A percentile compares a stretch with the other conserved stretches of the same genome.
phyloP scores from a whole-genome alignment of 2,113 vertebrate genomes.

The Anguilla rostrata region DNA sequence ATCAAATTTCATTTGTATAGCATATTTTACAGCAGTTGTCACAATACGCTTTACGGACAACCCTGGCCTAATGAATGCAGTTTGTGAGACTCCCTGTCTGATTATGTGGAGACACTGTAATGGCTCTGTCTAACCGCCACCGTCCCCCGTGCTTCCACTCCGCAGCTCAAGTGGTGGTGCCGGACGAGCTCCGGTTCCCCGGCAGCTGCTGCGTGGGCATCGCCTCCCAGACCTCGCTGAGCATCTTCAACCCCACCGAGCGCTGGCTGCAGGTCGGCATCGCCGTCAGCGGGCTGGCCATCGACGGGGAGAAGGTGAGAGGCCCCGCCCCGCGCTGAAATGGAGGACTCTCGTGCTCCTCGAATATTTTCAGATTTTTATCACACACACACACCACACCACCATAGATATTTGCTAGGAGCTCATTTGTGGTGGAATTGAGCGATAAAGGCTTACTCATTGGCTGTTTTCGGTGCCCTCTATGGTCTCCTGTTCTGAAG shows the following conservation, averaged over 20 bases:
- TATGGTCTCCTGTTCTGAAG: not conserved
- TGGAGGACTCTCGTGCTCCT: not conserved
- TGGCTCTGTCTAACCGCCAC: no score
- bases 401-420: no score
- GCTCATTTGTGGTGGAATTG: no score
- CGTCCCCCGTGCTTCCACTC: conserved; percentile 1
- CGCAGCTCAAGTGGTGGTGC: conserved; percentile 79
- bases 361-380: no score
- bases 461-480: no score
- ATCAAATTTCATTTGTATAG: no score
- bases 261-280: conserved; percentile 89
- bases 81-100: not conserved
- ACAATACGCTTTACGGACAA: no score
- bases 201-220: conserved; percentile 92
- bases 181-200: conserved; percentile 86
- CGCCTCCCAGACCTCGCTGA: conserved; percentile 83
- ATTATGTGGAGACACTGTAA: not conserved
- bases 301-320: conserved; percentile 82
- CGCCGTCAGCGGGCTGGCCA: conserved; percentile 71
- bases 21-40: no score
- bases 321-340: not conserved
- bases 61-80: no score
- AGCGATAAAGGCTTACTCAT: no score
- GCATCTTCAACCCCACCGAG: conserved; percentile 87
- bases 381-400: no score